Conservation (phyloP, 2,888 invertebrate genomes). For the Idaea aversata region DNA sequence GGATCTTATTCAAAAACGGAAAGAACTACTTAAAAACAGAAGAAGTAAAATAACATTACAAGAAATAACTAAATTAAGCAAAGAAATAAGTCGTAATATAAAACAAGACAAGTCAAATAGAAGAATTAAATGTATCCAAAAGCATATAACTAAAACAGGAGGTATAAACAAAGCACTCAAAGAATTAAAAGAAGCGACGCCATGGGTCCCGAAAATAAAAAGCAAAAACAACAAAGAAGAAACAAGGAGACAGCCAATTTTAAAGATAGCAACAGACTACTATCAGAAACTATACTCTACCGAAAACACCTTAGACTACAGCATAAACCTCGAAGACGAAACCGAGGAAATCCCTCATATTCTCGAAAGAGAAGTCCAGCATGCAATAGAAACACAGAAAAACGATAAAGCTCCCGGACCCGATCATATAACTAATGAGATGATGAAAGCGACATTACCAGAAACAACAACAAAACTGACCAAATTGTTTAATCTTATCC, state of each 20-base stretch:
- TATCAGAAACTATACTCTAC: conserved; percentile 12
- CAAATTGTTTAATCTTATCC: conserved; percentile 8
- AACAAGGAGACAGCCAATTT: conserved; percentile 13
- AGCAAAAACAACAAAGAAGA: conserved; percentile 12
- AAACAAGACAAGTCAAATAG: no score
- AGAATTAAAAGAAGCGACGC: conserved; percentile 17
- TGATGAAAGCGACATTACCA: conserved; percentile 5
- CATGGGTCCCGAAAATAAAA: conserved; percentile 22
- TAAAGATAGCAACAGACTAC: conserved; percentile 17
- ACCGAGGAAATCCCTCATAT: conserved; percentile 9
- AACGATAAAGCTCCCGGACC: conserved; percentile 17
- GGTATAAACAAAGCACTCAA: conserved; percentile 7
- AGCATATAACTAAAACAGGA: no score
- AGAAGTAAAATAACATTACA: no score
- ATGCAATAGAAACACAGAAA: conserved; percentile 18
- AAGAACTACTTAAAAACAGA: no score
- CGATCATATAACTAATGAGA: conserved; percentile 14
- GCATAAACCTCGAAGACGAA: conserved; percentile 1
- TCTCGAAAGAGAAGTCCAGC: conserved; percentile 13
- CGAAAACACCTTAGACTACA: not conserved
- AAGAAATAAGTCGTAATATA: no score
- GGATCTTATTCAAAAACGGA: no score
- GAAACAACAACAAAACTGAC: conserved; percentile 4
- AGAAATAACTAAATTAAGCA: no score
- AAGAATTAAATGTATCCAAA: no score